Base-by-base conservation (phyloP, 2,888 invertebrate genomes). In the Scaptomyza tumidula region DNA sequence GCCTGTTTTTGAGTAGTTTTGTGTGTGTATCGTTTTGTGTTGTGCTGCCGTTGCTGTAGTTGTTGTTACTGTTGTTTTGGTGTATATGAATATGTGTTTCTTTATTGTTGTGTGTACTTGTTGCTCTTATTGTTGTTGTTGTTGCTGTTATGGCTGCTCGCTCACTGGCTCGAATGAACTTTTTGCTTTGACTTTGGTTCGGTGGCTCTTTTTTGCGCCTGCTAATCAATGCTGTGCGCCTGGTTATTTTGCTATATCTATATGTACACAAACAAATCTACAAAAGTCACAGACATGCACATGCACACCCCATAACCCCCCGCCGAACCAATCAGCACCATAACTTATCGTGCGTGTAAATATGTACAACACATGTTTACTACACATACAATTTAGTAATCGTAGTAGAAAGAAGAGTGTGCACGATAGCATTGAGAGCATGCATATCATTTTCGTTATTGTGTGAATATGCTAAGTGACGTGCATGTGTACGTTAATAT, bases 221-320 rank as follows among this genome's bases (percentile, higher is more conserved):
- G 82, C 85, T 88, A 88, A 86, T 86, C 89, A 86, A 84, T 80
- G 82, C 86, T 86, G 86, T 65, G 83, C 89, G 89, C 86, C 86
- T 88, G 89, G 72, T 78, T 75, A 69, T 89, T 86, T 86, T 63
- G 87, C 88, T 89, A 86, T 89, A 86, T 86, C 89, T 89, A 86
- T 86, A 86, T 86, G 89, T 86, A 86, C 87, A 85, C 86, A 87
- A 86, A 89, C 86, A 86, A 87, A 89, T 89, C 88, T 89, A 89
- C 89, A 89, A 89, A 85, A 84, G 86, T 71, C 86, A 71, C 83
- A 82, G 83, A 86, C 83, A 82, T 79, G 88, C 74, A 86, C 66
- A 78, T 73, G 85, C 67, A 63, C 31, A 6, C 49, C 14, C 58
- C 54, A 29, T n/a, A 0, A 1, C 3, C 29, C 13, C 35, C 46